These are phyloP conservation scores for Tetheella fluctuosa DNA, from an alignment of 2,888 invertebrate species.

Conservation along the genomic window DNA sequence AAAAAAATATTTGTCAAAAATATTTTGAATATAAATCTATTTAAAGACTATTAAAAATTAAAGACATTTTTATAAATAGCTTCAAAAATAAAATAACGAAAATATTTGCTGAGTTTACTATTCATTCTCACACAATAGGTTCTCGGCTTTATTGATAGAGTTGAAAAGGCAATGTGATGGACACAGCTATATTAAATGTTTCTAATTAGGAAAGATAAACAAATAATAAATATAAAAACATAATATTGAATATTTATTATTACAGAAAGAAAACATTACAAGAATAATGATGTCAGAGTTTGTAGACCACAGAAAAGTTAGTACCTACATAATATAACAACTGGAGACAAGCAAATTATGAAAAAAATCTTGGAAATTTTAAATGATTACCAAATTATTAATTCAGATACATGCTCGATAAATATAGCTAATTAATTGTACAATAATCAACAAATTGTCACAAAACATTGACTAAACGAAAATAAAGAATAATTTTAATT, in stretches of 20 bases:
- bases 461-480: conserved; percentile 67
- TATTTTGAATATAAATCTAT: too few relatives aligned
- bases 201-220: conserved; percentile 17
- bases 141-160: conserved; percentile 78
- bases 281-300: too few relatives aligned
- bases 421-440: conserved; percentile 19
- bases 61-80: too few relatives aligned
- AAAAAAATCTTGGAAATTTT: too few relatives aligned
- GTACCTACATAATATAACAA: too few relatives aligned
- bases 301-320: too few relatives aligned
- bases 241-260: not conserved
- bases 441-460: conserved; percentile 47
- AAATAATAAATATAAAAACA: not conserved
- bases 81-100: too few relatives aligned
- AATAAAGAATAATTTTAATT: conserved; percentile 81
- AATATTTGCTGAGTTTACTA: too few relatives aligned
- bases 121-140: too few relatives aligned
- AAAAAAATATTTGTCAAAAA: too few relatives aligned
- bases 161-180: conserved; percentile 71
- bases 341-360: too few relatives aligned
- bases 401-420: not conserved
- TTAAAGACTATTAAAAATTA: too few relatives aligned
- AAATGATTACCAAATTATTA: not conserved
- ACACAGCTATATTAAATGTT: conserved; percentile 59
- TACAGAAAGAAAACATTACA: not conserved